Conservation (phyloP, 2,113 vertebrate genomes). For the Circaetus gallicus region DNA sequence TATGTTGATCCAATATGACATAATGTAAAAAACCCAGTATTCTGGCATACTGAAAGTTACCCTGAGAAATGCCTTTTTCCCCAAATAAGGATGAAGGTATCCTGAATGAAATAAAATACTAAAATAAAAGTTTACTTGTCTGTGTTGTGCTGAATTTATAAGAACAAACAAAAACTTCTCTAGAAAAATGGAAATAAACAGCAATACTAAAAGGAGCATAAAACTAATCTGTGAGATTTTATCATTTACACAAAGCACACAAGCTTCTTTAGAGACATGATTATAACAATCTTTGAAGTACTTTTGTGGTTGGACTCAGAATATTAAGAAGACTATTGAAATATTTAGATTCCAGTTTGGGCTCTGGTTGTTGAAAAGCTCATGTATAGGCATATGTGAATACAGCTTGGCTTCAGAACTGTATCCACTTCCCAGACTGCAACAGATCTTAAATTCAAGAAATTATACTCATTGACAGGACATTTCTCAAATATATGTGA, state of each 20-base stretch:
- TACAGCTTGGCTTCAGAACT: not conserved
- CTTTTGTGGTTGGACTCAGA: not conserved
- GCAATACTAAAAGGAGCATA: not conserved
- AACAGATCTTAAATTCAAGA: not conserved
- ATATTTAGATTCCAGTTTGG: not conserved
- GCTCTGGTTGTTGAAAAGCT: not conserved
- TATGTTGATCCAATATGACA: not conserved
- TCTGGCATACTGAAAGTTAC: not conserved
- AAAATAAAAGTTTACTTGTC: not conserved
- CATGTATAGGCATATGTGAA: not conserved
- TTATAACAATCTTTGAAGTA: not conserved
- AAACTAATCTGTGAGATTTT: not conserved
- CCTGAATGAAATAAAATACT: not conserved
- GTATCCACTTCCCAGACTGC: not conserved
- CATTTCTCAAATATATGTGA: not conserved
- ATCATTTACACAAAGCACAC: not conserved
- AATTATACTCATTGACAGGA: not conserved
- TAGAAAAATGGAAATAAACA: not conserved
- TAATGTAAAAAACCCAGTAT: fast-evolving
- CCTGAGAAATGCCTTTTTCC: not conserved
- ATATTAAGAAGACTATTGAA: not conserved
- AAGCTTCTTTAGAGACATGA: not conserved
- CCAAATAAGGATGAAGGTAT: not conserved
- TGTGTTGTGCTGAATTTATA: not conserved
- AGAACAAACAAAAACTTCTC: not conserved